phyloP scores from a whole-genome alignment of 2,113 vertebrate genomes.

The human region DNA sequence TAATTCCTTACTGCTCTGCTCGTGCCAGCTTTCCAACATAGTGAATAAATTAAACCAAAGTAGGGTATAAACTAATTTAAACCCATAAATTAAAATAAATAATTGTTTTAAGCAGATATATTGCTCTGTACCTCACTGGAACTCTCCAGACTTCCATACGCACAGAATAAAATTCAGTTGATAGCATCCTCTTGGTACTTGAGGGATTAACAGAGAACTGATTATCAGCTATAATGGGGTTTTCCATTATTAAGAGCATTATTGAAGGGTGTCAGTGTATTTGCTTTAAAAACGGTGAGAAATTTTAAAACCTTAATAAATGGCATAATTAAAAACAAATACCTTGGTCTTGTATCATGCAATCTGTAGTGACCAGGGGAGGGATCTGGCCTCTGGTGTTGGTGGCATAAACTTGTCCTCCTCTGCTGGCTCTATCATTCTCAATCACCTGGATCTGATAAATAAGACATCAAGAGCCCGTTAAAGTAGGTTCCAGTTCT shows the following conservation, averaged over 20 bases:
- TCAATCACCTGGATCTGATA: slow-evolving; percentile 95
- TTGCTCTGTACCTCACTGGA: not conserved
- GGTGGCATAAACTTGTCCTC: slow-evolving; percentile 90
- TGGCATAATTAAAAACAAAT: slow-evolving; percentile 32
- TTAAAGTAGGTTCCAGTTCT: not conserved
- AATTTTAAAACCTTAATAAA: not conserved
- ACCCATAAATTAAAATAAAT: not conserved
- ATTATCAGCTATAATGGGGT: not conserved
- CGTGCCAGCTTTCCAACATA: not conserved
- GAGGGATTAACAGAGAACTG: not conserved
- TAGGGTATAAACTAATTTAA: not conserved
- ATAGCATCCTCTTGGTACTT: not conserved
- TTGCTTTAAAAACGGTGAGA: not conserved
- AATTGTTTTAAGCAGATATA: not conserved
- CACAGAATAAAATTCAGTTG: not conserved
- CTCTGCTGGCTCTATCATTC: slow-evolving; percentile 87
- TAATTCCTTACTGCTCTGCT: too few relatives aligned
- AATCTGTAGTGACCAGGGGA: slow-evolving; percentile 95
- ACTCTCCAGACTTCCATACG: not conserved
- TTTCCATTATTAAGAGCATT: not conserved
- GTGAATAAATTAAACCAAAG: not conserved
- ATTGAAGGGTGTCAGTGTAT: not conserved
- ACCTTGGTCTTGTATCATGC: slow-evolving; percentile 96
- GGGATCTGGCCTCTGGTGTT: slow-evolving; percentile 94
- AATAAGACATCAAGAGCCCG: not conserved